Conservation (phyloP, 1,140 invertebrate genomes). For the Cecropterus lyciades region DNA sequence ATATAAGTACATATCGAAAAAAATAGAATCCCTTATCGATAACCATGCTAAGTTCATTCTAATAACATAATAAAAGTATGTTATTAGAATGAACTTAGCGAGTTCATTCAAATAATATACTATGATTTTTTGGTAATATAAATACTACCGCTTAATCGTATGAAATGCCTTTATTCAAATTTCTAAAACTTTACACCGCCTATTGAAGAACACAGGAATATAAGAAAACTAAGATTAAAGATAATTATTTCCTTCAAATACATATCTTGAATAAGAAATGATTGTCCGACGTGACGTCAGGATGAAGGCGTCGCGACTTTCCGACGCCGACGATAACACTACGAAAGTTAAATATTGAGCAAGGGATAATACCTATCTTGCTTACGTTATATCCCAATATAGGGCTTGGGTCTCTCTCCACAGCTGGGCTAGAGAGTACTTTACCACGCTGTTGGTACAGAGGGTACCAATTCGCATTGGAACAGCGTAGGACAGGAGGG, state of each 20-base stretch:
- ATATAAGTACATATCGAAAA: no score
- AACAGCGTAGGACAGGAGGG: no score
- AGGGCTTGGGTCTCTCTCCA: no score
- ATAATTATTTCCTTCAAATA: slow-evolving; percentile 25
- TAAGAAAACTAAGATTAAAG: slow-evolving; percentile 18
- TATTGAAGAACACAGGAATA: slow-evolving; percentile 30
- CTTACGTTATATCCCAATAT: not conserved
- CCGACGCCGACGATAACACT: slow-evolving; percentile 63
- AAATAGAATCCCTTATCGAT: no score
- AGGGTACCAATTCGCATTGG: no score
- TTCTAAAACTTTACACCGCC: slow-evolving; percentile 20
- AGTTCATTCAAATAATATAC: no score
- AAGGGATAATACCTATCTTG: slow-evolving; percentile 32
- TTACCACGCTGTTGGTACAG: no score
- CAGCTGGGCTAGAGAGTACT: no score
- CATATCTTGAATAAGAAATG: slow-evolving; percentile 26
- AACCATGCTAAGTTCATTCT: no score
- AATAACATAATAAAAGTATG: no score
- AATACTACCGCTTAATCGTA: not conserved
- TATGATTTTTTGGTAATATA: not conserved
- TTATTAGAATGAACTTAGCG: no score
- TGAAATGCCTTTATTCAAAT: not conserved
- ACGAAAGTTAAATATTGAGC: slow-evolving; percentile 64
- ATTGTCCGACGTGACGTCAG: slow-evolving; percentile 47
- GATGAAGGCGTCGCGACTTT: slow-evolving; percentile 62